A percentile compares a stretch with the other conserved stretches of the same genome.
Evolutionary conservation across 2,113 vertebrate genomes (phyloP).

Genomic region (Tylochromis polylepis): DNA sequence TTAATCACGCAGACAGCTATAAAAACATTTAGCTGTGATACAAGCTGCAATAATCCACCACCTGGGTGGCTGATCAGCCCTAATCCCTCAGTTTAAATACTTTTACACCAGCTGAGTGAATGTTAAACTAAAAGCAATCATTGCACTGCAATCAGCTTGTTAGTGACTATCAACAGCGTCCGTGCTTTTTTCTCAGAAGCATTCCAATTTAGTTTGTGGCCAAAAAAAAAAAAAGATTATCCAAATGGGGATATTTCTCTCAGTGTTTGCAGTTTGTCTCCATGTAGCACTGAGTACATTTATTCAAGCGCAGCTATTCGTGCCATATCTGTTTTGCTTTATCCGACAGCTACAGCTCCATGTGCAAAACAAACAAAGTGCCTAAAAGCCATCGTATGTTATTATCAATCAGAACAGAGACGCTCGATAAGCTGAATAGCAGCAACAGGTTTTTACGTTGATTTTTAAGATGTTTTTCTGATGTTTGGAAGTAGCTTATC

Average conservation of each 20-base stretch:
- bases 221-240: neutral
- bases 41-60: neutral
- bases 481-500: neutral
- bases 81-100: neutral
- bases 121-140: neutral
- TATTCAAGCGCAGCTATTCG: neutral
- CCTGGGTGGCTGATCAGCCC: constrained; percentile 14
- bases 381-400: neutral
- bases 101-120: neutral
- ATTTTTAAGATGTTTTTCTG: neutral
- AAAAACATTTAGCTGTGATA: neutral
- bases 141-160: neutral
- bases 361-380: neutral
- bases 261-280: neutral
- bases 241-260: neutral
- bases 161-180: neutral
- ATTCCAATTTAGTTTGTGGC: neutral
- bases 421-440: neutral
- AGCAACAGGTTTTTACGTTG: neutral
- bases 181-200: neutral
- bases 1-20: neutral
- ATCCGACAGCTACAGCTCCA: neutral
- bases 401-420: neutral
- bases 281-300: neutral
- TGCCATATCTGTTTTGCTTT: neutral